Conservation (phyloP, 2,113 vertebrate species). For the Taurulus bubalis region DNA sequence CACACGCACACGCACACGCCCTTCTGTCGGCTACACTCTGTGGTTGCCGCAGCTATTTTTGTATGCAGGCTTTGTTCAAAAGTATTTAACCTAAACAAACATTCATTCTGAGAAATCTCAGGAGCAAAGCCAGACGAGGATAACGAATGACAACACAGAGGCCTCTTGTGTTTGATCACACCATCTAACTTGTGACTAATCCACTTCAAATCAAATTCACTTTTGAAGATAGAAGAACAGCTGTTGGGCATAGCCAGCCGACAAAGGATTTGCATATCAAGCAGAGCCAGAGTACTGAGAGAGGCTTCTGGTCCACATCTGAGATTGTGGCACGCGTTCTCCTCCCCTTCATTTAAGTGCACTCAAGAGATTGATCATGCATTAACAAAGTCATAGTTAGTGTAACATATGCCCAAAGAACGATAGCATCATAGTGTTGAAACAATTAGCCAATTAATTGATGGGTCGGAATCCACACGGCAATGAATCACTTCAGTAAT, state of each 20-base stretch:
- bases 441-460: not conserved
- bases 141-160: conserved; percentile 21
- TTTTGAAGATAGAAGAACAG: conserved; percentile 30
- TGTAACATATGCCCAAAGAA: not conserved
- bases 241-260: conserved; percentile 31
- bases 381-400: conserved; percentile 16
- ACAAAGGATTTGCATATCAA: conserved; percentile 56
- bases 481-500: not conserved
- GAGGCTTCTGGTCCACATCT: conserved; percentile 27
- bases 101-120: not conserved
- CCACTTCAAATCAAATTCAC: conserved; percentile 42
- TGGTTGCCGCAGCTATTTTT: conserved; percentile 14
- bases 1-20: not conserved
- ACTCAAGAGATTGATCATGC: conserved; percentile 6
- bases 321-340: conserved; percentile 4
- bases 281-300: not conserved
- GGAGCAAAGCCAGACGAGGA: not conserved
- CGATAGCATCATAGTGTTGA: not conserved
- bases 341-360: conserved; percentile 2
- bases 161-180: conserved; percentile 24
- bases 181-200: conserved; percentile 38
- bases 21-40: conserved; percentile 54
- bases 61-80: conserved; percentile 18
- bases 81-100: conserved; percentile 27
- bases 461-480: not conserved